Evolutionary conservation across 23 tunicate genomes (phyloP), one percentile per base, ranked within the genome.

Genomic region (Halocynthia roretzi): DNA sequence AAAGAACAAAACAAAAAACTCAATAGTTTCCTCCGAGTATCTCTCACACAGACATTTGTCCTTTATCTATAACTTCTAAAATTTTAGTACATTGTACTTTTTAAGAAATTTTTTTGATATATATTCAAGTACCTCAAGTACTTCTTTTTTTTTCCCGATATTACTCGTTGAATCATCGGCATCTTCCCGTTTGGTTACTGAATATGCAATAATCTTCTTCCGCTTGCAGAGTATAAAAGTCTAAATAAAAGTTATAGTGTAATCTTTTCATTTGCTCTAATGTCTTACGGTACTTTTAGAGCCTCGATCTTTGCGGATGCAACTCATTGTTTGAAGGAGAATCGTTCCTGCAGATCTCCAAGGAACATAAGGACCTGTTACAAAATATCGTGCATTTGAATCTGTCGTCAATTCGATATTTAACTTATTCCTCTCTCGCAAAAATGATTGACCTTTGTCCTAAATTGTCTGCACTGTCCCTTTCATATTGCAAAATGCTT

Each of bases 281-380:
- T 50, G 19, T 50, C 19, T 10, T 8, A 6, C 2, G 63, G 0
- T 72, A 12, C 70, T 74, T 64, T 17, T 72, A 87, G 93, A 76
- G 83, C 51, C 80, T 87, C n/a, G 93, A 87, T 77, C 58, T 87
- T 12, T 76, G 75, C 53, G 86, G 86, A 6, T 87, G 93, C 83
- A 87, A 87, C 55, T 52, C 86, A 8, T 17, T 87, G 68, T 87
- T 87, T 60, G 82, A 82, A 86, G 55, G 83, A 10, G 93, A 83
- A 15, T 49, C 68, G 0, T 82, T 82, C 54, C 7, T 70, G 19
- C 20, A 55, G 9, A 61, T 62, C 17, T 0, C 68, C 15, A 61
- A 67, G 8, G 82, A 81, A 31, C 14, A 44, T 0, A 58, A 51
- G 7, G 60, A 17, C 0, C 52, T 84, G 55, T 61, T 87, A 49